Conservation (phyloP, 2,888 invertebrate species). For the Nymphalis urticae region DNA sequence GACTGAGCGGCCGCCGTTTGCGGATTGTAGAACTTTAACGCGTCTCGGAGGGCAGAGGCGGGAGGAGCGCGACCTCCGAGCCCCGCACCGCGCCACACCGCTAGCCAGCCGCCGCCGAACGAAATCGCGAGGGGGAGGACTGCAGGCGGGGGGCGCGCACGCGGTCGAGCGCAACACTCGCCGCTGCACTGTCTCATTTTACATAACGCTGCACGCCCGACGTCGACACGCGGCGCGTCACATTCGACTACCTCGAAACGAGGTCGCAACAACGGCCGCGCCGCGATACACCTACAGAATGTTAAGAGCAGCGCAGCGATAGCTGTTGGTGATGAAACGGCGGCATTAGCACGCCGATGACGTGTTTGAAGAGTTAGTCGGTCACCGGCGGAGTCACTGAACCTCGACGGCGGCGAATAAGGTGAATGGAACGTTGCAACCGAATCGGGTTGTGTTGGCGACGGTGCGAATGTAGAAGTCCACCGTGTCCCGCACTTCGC, state of each 20-base stretch:
- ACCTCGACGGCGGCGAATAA: conserved; percentile 74
- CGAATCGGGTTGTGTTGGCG: conserved; percentile 61
- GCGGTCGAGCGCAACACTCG: conserved; percentile 76
- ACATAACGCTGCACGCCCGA: conserved; percentile 70
- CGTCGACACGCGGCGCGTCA: conserved; percentile 48
- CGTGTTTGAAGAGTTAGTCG: conserved; percentile 70
- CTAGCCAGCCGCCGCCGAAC: conserved; percentile 57
- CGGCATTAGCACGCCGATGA: conserved; percentile 73
- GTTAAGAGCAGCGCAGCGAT: conserved; percentile 63
- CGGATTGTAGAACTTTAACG: conserved; percentile 43
- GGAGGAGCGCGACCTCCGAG: conserved; percentile 74
- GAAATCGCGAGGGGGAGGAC: conserved; percentile 59
- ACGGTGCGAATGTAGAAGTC: conserved; percentile 49
- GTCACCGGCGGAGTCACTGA: conserved; percentile 75
- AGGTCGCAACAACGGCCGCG: conserved; percentile 65
- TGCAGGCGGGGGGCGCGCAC: conserved; percentile 56
- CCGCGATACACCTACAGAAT: conserved; percentile 69
- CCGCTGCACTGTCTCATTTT: conserved; percentile 72
- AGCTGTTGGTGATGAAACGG: conserved; percentile 67
- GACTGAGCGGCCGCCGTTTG: conserved; percentile 57
- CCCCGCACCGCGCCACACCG: conserved; percentile 60
- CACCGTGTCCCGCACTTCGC: conserved; percentile 50
- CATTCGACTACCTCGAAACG: conserved; percentile 57
- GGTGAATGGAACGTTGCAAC: conserved; percentile 80
- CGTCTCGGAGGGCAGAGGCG: conserved; percentile 62